Conservation (phyloP, 2,797 vertebrate genomes). For the Brachyalestes nurse region DNA sequence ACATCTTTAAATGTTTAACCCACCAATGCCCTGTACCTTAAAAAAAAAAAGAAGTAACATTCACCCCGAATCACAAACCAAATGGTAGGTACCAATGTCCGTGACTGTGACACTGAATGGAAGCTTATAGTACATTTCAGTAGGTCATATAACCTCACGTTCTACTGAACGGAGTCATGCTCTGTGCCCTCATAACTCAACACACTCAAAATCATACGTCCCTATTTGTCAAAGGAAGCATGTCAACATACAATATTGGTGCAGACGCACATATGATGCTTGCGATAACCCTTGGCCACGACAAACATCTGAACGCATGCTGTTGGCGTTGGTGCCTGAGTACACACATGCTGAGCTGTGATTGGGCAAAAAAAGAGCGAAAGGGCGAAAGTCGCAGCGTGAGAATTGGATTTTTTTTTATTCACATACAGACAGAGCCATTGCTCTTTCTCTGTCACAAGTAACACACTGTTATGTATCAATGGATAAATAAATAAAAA, state of each 20-base stretch:
- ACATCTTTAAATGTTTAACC: conserved; percentile 60
- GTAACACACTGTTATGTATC: not conserved
- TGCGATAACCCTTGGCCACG: conserved; percentile 21
- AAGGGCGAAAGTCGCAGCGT: not conserved
- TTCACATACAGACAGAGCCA: not conserved
- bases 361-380: not conserved
- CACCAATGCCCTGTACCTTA: not conserved
- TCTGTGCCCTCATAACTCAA: not conserved
- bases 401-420: not conserved
- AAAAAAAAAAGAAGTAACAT: too few relatives aligned
- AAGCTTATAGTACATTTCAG: not conserved
- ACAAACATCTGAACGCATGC: not conserved
- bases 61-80: not conserved
- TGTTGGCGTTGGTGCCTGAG: not conserved
- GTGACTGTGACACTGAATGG: not conserved
- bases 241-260: conserved; percentile 15
- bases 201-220: not conserved
- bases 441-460: not conserved
- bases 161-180: not conserved
- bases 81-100: not conserved
- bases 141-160: not conserved
- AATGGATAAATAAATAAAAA: conserved; percentile 3
- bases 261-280: not conserved
- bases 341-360: not conserved
- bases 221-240: not conserved